Conservation (phyloP, 2,888 invertebrate species). For the Polietes domitor region DNA sequence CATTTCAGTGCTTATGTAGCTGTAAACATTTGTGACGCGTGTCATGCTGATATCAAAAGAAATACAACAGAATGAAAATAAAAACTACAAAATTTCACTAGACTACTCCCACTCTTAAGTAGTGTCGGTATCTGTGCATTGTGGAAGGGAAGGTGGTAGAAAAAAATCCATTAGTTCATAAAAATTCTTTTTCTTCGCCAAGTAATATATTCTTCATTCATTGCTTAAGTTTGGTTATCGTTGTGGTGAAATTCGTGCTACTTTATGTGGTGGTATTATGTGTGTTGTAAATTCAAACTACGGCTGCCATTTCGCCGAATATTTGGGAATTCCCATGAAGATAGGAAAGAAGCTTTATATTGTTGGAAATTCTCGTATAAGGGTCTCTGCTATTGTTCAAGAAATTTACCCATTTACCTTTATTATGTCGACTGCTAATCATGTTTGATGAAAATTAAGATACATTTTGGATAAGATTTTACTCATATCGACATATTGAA, state of each 20-base stretch:
- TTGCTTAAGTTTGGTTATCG: conserved; percentile 6
- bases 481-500: no score
- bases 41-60: conserved; percentile 37
- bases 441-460: no score
- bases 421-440: no score
- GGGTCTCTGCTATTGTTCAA: no score
- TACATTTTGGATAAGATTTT: no score
- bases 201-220: conserved; percentile 3
- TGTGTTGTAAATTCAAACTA: no score
- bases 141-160: background rate
- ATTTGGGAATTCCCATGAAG: no score
- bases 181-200: conserved; percentile 23
- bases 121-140: background rate
- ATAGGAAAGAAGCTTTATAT: no score
- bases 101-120: conserved; percentile 13
- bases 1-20: background rate
- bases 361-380: no score
- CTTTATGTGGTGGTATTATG: background rate
- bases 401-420: no score
- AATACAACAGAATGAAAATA: background rate
- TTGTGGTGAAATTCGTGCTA: no score
- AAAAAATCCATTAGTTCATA: conserved; percentile 53
- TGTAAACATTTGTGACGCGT: conserved; percentile 47
- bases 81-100: conserved; percentile 21
- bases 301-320: no score